phyloP scores from a whole-genome alignment of 2,113 vertebrate genomes.

The Myrmecobius fasciatus region DNA sequence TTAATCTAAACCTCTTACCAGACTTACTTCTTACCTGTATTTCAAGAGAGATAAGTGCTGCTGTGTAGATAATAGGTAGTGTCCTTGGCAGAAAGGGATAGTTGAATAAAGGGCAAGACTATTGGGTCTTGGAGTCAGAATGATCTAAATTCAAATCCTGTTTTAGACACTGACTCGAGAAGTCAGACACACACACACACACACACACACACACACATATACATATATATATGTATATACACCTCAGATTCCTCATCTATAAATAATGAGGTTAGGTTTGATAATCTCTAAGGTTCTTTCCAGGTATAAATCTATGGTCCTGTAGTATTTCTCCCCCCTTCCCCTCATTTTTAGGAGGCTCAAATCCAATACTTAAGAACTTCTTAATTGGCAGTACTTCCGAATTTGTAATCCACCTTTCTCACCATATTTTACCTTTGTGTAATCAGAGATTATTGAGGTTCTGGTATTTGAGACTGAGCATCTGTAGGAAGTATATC shows the following conservation, averaged over 20 bases:
- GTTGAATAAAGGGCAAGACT: not conserved
- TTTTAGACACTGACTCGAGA: not conserved
- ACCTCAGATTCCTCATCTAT: not conserved
- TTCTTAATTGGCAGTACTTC: not conserved
- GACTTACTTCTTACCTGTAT: slow-evolving; percentile 15
- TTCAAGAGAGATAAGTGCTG: not conserved
- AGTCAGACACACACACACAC: no score
- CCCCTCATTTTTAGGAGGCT: not conserved
- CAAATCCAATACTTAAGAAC: not conserved
- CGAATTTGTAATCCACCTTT: not conserved
- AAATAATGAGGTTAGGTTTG: not conserved
- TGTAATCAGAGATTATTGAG: not conserved
- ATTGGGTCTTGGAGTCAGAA: not conserved
- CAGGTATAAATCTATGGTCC: not conserved
- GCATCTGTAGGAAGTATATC: not conserved
- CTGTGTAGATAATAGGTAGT: not conserved
- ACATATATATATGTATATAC: no score
- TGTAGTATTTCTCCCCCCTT: not conserved
- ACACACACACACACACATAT: no score
- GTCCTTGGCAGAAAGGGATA: not conserved
- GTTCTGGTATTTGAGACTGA: not conserved
- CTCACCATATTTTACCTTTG: not conserved
- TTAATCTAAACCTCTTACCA: slow-evolving; percentile 36
- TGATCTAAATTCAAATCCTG: not conserved
- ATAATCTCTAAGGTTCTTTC: not conserved